These are phyloP conservation scores for Cephalopterus ornatus DNA, from an alignment of 2,113 vertebrate species.

Conservation along the genomic window DNA sequence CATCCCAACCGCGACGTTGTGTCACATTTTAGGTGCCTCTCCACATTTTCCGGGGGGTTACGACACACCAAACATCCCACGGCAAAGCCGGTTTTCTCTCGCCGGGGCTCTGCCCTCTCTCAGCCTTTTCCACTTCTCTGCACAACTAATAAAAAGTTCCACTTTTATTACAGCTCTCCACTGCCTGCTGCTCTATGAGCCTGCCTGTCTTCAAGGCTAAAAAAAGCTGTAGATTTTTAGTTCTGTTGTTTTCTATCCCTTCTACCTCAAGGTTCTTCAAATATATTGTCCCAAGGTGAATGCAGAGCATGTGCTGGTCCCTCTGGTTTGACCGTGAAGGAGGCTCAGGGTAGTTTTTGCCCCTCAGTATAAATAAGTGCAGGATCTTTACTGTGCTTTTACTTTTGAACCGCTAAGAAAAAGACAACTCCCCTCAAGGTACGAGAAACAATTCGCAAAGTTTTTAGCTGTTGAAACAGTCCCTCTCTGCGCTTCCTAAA, in stretches of 20 bases:
- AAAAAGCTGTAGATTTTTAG: background rate
- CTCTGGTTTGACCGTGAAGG: background rate
- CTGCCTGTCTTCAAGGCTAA: background rate
- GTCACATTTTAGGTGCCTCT: background rate
- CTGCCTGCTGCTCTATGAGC: background rate
- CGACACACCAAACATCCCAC: background rate
- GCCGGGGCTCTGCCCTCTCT: background rate
- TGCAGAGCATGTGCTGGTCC: fast-evolving
- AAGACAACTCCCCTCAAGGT: background rate
- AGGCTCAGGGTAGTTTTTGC: background rate
- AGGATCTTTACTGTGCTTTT: background rate
- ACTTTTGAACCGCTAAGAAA: background rate
- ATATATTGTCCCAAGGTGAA: background rate
- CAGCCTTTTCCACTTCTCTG: background rate
- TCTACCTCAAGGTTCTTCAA: background rate
- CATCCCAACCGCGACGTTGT: background rate
- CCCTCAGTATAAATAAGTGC: background rate
- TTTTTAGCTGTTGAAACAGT: background rate
- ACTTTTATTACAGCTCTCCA: background rate
- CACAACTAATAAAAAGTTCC: background rate
- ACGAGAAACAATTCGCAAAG: background rate
- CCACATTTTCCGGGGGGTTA: fast-evolving
- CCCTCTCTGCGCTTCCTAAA: background rate
- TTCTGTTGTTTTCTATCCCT: background rate
- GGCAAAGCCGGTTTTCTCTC: background rate